A percentile compares a stretch with the other conserved stretches of the same genome.
Evolutionary conservation across 2,797 vertebrate genomes (phyloP).

Genomic region (Heteromormyrus szaboi): DNA sequence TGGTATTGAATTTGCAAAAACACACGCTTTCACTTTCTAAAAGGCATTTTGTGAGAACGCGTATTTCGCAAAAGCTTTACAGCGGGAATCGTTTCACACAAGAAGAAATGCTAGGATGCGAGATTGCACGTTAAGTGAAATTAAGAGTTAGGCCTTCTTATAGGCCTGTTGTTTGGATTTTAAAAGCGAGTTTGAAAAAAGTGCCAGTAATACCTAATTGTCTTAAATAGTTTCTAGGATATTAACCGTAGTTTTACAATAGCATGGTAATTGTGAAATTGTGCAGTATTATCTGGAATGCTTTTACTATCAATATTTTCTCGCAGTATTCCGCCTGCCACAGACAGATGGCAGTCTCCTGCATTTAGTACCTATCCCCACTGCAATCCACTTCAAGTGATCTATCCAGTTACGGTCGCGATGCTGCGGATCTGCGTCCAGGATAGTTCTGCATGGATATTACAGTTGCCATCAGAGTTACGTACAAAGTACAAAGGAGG

Average conservation of each 20-base stretch:
- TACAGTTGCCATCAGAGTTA: neutral
- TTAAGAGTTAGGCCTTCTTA: neutral
- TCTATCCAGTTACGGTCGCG: neutral
- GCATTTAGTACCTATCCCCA: neutral
- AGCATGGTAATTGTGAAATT: neutral
- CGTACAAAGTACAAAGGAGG: neutral
- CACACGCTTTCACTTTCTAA: neutral
- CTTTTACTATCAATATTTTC: neutral
- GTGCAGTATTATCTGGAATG: neutral
- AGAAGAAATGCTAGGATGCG: neutral
- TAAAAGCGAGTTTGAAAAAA: neutral
- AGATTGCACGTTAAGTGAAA: neutral
- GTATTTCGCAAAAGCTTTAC: neutral
- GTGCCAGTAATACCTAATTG: neutral
- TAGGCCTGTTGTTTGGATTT: neutral
- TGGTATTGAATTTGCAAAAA: neutral
- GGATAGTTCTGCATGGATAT: neutral
- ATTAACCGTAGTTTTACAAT: neutral
- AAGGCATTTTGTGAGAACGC: neutral
- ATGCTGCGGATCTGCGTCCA: neutral
- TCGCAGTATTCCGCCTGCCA: neutral
- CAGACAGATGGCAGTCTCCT: constrained; percentile 19
- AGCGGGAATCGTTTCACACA: neutral
- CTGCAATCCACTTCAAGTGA: neutral
- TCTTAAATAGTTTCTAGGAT: neutral